A percentile compares a stretch with the other conserved stretches of the same genome.
Evolutionary conservation across 2,888 invertebrate species (phyloP).

Genomic region (Chloroclysta siterata): DNA sequence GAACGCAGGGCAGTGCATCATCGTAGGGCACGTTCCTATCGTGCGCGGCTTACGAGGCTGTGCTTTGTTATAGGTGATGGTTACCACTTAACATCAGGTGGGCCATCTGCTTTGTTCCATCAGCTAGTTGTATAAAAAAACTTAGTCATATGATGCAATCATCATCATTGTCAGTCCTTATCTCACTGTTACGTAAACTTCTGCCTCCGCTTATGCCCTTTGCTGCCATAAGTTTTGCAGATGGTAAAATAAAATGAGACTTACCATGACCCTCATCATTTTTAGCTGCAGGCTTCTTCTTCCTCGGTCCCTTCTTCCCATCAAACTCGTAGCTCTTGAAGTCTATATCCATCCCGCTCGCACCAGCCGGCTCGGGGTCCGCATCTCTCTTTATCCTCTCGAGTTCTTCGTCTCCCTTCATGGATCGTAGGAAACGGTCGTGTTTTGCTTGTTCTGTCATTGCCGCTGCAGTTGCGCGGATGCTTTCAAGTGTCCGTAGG

Average conservation of each 20-base stretch:
- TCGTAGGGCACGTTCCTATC: too few relatives aligned
- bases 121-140: too few relatives aligned
- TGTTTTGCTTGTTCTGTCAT: conserved; percentile 69
- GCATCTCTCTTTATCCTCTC: conserved; percentile 69
- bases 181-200: too few relatives aligned
- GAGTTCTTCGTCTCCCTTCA: conserved; percentile 69
- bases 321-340: conserved; percentile 86
- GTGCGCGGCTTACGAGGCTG: too few relatives aligned
- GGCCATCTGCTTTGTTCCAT: too few relatives aligned
- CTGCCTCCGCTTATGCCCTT: too few relatives aligned
- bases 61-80: too few relatives aligned
- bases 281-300: conserved; percentile 72
- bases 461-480: conserved; percentile 62
- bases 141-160: too few relatives aligned
- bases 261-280: conserved; percentile 72
- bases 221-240: too few relatives aligned
- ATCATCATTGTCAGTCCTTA: too few relatives aligned
- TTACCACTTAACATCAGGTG: too few relatives aligned
- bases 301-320: conserved; percentile 73
- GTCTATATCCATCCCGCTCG: conserved; percentile 76
- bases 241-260: conserved; percentile 32
- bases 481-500: conserved; percentile 61
- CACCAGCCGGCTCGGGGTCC: conserved; percentile 67
- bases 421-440: conserved; percentile 62
- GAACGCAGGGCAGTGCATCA: too few relatives aligned